Evolutionary conservation across 2,113 vertebrate genomes (phyloP), one percentile per base, ranked within the genome.

Genomic region (Monopterus albus): DNA sequence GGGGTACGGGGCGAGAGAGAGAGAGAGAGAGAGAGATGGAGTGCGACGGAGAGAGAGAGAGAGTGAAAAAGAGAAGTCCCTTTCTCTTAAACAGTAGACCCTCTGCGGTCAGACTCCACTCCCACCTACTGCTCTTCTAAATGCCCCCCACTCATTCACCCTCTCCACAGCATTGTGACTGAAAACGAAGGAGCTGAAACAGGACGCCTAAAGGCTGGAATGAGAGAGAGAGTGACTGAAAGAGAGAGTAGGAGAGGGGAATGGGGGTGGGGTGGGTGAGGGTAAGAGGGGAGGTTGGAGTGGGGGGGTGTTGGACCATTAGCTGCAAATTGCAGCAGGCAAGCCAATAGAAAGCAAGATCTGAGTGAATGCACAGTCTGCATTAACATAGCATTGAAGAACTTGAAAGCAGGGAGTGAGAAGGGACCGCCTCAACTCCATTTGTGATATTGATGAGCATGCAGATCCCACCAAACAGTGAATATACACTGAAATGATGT

Each of bases 31-130:
- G 57, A 56, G 64, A 45, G 64, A 51, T 2, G 21, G 31, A 61
- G 39, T 61, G 62, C 6, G 11, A 36, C 28, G 56, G 72, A 57
- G 73, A 64, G 71, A 61, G 43, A 26, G 60, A 28, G 78, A 31
- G 76, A 58, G 79, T 69, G 82, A 59, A 82, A 87, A 83, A 78
- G 87, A 88, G 86, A 92, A 87, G 63, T 91, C 87, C 86, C 86
- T 90, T 93, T 93, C 88, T 90, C 86, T 92, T 91, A 90, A 93
- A 92, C 90, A 91, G 91, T 82, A 91, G 91, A 89, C 89, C 91
- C 87, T 91, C 89, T 92, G 91, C 89, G 89, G 92, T 93, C 92
- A 93, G 88, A 92, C 88, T 92, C 89, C 87, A 92, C 89, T 92
- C 88, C 86, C 87, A 92, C 88, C 90, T 90, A 90, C 87, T 67